Evolutionary conservation across 2,888 invertebrate genomes (phyloP).

Genomic region (Pollenia labialis): DNA sequence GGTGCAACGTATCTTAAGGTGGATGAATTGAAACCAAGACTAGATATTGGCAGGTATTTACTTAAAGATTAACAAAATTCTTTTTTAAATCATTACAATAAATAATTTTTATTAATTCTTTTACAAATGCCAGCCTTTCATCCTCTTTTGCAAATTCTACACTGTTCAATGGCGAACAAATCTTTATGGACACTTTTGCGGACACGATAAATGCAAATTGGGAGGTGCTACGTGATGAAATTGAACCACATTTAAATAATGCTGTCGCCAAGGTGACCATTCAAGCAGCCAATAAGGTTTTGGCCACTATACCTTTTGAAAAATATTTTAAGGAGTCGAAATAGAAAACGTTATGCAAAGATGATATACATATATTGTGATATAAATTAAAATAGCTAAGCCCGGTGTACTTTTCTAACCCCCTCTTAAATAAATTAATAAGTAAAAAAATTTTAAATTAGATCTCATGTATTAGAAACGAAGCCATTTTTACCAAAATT

Average conservation of each 20-base stretch:
- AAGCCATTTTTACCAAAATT: no score
- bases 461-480: no score
- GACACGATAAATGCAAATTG: constrained; percentile 62
- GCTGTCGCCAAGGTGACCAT: background rate
- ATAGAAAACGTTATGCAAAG: constrained; percentile 32
- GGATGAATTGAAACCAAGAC: constrained; percentile 33
- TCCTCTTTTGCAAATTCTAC: constrained; percentile 51
- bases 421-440: no score
- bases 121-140: constrained; percentile 23
- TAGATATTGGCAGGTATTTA: constrained; percentile 44
- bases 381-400: no score
- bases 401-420: no score
- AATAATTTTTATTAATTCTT: background rate
- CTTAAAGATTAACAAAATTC: background rate
- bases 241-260: constrained; percentile 48
- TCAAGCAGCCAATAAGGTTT: constrained; percentile 36
- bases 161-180: constrained; percentile 62
- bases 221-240: constrained; percentile 58
- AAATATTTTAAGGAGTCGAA: constrained; percentile 48
- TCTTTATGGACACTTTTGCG: constrained; percentile 58
- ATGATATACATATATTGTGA: no score
- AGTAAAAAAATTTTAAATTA: no score
- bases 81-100: background rate
- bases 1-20: constrained; percentile 22
- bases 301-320: constrained; percentile 52